Evolutionary conservation across 2,888 invertebrate species (phyloP).

Genomic region (Portevinia maculata): DNA sequence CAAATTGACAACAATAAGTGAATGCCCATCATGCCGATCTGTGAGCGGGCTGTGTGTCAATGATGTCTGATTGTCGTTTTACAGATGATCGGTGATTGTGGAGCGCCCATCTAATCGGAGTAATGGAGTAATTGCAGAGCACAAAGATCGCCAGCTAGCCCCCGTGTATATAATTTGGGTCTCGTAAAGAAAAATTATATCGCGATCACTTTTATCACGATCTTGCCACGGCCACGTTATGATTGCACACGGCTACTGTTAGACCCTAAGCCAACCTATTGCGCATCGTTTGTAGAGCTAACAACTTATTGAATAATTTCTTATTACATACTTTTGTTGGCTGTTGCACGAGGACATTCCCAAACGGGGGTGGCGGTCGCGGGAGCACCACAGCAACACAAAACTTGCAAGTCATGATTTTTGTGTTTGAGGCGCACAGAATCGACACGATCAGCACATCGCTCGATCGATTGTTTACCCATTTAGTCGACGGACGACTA

Average conservation of each 20-base stretch:
- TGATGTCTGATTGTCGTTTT: constrained; percentile 56
- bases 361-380: not conserved
- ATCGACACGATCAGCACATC: constrained; percentile 79
- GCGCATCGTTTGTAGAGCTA: constrained; percentile 71
- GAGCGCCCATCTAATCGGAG: constrained; percentile 29
- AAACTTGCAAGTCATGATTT: constrained; percentile 73
- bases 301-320: constrained; percentile 75
- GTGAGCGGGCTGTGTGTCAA: constrained; percentile 43
- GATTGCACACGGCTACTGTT: constrained; percentile 76
- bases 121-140: constrained; percentile 65
- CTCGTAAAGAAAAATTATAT: constrained; percentile 80
- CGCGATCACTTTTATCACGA: constrained; percentile 83
- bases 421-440: constrained; percentile 72
- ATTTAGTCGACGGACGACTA: constrained; percentile 78
- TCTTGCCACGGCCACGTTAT: constrained; percentile 78
- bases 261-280: constrained; percentile 32
- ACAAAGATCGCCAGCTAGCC: not conserved
- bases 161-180: constrained; percentile 61
- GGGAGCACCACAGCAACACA: constrained; percentile 47
- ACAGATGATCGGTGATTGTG: constrained; percentile 23
- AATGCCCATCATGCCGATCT: constrained; percentile 61
- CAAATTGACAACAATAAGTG: constrained; percentile 73
- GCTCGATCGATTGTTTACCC: constrained; percentile 81
- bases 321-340: constrained; percentile 72
- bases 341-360: constrained; percentile 46